Percentiles rank a stretch among this genome's conserved stretches.
Evolutionary conservation across 1,140 invertebrate genomes (phyloP).

Genomic region (Ostrea edulis): DNA sequence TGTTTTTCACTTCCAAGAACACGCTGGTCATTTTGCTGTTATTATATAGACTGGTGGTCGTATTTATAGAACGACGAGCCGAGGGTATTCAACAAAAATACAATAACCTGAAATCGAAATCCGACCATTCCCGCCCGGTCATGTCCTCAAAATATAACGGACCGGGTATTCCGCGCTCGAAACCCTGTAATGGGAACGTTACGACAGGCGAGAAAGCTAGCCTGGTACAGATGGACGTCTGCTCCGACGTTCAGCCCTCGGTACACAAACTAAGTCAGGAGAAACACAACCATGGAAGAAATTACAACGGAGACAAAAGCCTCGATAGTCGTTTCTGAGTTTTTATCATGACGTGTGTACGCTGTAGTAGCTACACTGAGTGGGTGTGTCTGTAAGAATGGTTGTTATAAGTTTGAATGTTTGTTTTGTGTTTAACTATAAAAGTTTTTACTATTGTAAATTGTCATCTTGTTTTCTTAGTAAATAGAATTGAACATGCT

Average conservation of each 20-base stretch:
- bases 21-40: constrained; percentile 89
- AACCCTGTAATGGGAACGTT: constrained; percentile 40
- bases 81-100: constrained; percentile 42
- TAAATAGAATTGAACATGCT: too few species aligned
- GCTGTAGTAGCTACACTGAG: too few species aligned
- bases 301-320: constrained; percentile 49
- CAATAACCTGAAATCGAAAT: constrained; percentile 43
- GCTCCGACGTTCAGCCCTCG: constrained; percentile 30
- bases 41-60: constrained; percentile 65
- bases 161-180: constrained; percentile 41
- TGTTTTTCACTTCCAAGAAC: constrained; percentile 95
- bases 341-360: background rate
- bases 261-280: constrained; percentile 57
- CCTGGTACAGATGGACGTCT: constrained; percentile 1
- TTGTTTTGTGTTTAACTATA: too few species aligned
- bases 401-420: too few species aligned
- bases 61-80: constrained; percentile 61
- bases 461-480: too few species aligned
- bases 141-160: constrained; percentile 48
- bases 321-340: constrained; percentile 1
- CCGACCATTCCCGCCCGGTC: constrained; percentile 49
- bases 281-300: constrained; percentile 56
- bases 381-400: too few species aligned
- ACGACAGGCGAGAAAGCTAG: background rate
- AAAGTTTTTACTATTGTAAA: too few species aligned